Evolutionary conservation across 2,888 invertebrate species (phyloP).

Genomic region (Dynastes grantii): DNA sequence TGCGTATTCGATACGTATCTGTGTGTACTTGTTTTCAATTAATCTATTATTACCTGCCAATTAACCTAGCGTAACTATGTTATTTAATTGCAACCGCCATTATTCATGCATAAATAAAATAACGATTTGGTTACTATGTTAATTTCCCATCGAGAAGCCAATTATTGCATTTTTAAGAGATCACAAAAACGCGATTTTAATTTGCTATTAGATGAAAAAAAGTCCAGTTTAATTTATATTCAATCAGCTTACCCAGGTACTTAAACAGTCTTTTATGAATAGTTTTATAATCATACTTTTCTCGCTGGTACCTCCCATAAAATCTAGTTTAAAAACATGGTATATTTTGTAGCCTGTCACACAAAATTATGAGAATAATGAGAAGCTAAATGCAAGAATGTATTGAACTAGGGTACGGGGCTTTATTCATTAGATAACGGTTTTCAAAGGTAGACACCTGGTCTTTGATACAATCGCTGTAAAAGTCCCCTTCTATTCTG

Average conservation of each 20-base stretch:
- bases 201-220: background rate
- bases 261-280: no score
- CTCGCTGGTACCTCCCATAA: no score
- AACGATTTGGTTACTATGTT: background rate
- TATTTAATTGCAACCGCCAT: slow-evolving; percentile 2
- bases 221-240: background rate
- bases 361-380: no score
- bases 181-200: background rate
- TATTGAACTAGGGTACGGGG: background rate
- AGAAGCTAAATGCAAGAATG: background rate
- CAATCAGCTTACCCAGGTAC: no score
- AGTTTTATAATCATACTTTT: no score
- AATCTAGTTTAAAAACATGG: no score
- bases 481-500: background rate
- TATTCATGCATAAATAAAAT: slow-evolving; percentile 17
- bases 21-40: background rate
- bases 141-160: background rate
- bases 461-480: background rate
- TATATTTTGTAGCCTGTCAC: no score
- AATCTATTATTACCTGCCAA: background rate
- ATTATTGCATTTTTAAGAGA: background rate
- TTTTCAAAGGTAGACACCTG: slow-evolving; percentile 40
- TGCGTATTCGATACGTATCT: no score
- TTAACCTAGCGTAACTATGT: slow-evolving; percentile 1
- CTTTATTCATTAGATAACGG: slow-evolving; percentile 30